phyloP scores from a whole-genome alignment of 2,888 invertebrate genomes.

The Phortica okadai region DNA sequence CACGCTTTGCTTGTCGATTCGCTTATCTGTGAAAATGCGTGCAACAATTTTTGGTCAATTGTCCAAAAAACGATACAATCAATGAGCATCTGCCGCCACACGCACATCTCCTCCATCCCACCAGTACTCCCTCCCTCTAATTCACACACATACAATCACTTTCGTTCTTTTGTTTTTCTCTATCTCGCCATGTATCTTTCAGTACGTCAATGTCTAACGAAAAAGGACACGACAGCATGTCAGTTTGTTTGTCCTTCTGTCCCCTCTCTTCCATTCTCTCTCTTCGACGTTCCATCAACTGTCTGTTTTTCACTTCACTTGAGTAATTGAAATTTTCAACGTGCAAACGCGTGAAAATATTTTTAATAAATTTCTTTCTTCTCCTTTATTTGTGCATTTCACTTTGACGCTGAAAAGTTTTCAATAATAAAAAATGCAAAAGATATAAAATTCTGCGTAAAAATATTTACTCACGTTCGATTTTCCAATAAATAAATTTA shows the following conservation, averaged over 20 bases:
- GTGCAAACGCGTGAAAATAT: neutral
- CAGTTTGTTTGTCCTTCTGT: too few species aligned
- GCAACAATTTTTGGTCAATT: slow-evolving; percentile 39
- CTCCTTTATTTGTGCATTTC: neutral
- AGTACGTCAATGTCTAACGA: neutral
- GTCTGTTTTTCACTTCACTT: neutral
- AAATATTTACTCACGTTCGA: neutral
- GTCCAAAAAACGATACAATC: slow-evolving; percentile 21
- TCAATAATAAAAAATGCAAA: neutral
- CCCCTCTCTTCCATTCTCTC: too few species aligned
- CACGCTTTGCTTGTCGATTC: slow-evolving; percentile 22
- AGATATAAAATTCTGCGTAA: neutral
- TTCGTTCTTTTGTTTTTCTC: neutral
- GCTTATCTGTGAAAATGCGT: slow-evolving; percentile 36
- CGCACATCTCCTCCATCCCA: neutral
- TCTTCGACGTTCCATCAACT: too few species aligned
- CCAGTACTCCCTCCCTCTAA: neutral
- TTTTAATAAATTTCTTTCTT: neutral
- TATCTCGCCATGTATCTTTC: neutral
- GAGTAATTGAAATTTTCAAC: slow-evolving; percentile 14
- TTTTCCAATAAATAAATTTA: neutral
- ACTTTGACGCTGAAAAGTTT: neutral
- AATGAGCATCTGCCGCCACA: neutral
- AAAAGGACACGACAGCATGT: neutral
- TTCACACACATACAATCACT: neutral